Conservation (phyloP, 2,797 vertebrate genomes). For the Eremophila alpestris region DNA sequence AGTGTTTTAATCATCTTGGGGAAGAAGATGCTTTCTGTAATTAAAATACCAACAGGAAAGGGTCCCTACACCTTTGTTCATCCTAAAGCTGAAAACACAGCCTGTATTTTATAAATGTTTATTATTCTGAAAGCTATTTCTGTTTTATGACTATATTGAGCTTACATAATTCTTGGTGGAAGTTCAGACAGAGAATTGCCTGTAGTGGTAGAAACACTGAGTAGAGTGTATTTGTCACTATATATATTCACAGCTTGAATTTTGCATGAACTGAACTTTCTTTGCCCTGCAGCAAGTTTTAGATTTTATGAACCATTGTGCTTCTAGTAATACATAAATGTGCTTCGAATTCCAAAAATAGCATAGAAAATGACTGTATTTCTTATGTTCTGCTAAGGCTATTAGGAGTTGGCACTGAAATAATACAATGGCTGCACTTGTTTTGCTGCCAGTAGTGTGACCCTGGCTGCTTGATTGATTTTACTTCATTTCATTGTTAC, state of each 20-base stretch:
- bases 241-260: neutral
- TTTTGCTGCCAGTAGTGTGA: neutral
- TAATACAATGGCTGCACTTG: neutral
- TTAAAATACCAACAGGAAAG: neutral
- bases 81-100: neutral
- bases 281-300: neutral
- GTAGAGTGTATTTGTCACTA: neutral
- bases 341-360: conserved; percentile 3
- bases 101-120: neutral
- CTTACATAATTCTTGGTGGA: neutral
- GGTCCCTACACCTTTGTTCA: neutral
- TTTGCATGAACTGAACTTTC: neutral
- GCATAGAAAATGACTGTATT: neutral
- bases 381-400: neutral
- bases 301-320: neutral
- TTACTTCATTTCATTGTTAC: neutral
- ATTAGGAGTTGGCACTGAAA: neutral
- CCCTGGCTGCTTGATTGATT: neutral
- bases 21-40: neutral
- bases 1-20: neutral
- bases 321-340: neutral
- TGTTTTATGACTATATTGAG: neutral
- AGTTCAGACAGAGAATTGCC: neutral
- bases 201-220: neutral
- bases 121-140: neutral